Conservation (phyloP, 2,113 vertebrate genomes). For the Arothron firmamentum region DNA sequence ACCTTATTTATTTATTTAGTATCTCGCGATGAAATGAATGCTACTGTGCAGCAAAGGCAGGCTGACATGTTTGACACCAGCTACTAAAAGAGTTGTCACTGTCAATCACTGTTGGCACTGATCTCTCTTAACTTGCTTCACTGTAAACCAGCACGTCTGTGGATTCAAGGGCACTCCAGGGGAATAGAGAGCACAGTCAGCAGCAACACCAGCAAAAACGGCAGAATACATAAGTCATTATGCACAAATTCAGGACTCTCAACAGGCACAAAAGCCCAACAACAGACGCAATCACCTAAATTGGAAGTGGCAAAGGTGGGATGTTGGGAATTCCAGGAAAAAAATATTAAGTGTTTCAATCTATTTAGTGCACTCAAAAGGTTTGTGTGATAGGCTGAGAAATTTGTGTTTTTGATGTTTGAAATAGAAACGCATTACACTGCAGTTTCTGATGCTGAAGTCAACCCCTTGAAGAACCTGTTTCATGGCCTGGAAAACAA, state of each 20-base stretch:
- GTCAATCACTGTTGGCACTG: constrained; percentile 53
- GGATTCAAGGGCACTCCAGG: constrained; percentile 38
- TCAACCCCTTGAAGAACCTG: constrained; percentile 34
- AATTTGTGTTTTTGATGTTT: constrained; percentile 30
- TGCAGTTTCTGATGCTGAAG: constrained; percentile 16
- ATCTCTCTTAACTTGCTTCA: constrained; percentile 42
- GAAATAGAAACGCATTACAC: neutral
- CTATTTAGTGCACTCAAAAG: constrained; percentile 16
- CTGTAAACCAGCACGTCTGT: constrained; percentile 37
- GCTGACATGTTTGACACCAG: constrained; percentile 37
- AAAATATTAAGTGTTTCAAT: neutral
- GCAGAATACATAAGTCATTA: constrained; percentile 13
- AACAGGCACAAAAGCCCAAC: constrained; percentile 17
- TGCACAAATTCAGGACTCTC: neutral
- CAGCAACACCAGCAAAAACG: constrained; percentile 28
- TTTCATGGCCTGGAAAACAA: constrained; percentile 33
- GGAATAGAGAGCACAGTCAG: constrained; percentile 38
- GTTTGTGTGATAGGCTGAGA: constrained; percentile 5
- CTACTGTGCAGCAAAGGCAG: constrained; percentile 12
- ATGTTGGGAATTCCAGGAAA: constrained; percentile 23
- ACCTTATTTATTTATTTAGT: neutral
- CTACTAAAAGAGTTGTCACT: constrained; percentile 24
- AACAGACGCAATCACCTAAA: no score
- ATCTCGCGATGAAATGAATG: constrained; percentile 30
- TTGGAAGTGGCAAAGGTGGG: constrained; percentile 42